Evolutionary conservation across 2,113 vertebrate genomes (phyloP).

Genomic region (Edolisoma coerulescens): DNA sequence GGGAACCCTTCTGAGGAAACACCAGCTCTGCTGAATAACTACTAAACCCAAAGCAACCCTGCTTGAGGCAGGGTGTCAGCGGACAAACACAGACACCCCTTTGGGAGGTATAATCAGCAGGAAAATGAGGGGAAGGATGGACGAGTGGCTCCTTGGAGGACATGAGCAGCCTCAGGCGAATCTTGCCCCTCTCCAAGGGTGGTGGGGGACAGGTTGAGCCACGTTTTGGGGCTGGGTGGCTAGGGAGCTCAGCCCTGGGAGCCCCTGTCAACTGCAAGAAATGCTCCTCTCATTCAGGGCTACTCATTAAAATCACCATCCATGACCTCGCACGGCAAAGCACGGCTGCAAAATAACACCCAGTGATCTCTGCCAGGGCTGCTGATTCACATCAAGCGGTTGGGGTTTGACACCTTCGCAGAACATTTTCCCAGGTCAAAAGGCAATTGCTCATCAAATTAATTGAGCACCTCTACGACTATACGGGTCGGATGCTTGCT

Average conservation of each 20-base stretch:
- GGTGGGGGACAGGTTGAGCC: not conserved
- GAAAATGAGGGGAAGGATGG: not conserved
- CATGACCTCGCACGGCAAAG: not conserved
- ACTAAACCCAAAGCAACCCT: not conserved
- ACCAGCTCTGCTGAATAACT: not conserved
- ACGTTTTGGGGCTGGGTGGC: not conserved
- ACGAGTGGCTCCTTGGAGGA: fast-evolving
- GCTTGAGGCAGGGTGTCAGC: not conserved
- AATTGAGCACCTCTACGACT: not conserved
- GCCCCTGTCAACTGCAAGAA: not conserved
- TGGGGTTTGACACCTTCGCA: not conserved
- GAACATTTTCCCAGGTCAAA: not conserved
- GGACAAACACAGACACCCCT: not conserved
- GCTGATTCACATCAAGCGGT: not conserved
- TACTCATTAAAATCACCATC: not conserved
- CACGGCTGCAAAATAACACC: not conserved
- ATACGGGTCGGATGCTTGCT: fast-evolving
- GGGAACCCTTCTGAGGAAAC: not conserved
- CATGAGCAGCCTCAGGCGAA: not conserved
- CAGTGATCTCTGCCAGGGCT: not conserved
- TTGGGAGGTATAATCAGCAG: fast-evolving
- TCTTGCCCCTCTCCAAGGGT: not conserved
- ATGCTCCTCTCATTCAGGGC: not conserved
- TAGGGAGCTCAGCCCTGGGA: not conserved
- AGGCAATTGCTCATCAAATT: not conserved